phyloP scores from a whole-genome alignment of 2,797 vertebrate genomes.

The Mionectes olivaceus region DNA sequence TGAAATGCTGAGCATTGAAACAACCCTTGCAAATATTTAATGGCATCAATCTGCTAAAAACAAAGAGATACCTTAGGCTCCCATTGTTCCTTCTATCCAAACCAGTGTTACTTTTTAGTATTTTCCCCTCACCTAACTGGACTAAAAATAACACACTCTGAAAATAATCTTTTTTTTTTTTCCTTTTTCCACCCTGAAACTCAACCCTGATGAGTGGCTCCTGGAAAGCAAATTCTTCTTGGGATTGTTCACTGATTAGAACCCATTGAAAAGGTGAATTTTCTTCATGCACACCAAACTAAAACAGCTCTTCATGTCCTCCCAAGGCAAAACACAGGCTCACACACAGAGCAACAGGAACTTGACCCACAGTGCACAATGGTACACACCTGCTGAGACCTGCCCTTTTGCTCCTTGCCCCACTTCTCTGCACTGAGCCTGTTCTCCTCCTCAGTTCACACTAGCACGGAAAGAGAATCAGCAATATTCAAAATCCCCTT shows the following conservation, averaged over 20 bases:
- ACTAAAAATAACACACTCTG: neutral
- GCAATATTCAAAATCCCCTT: neutral
- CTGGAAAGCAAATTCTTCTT: neutral
- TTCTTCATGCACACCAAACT: neutral
- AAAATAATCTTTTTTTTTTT: neutral
- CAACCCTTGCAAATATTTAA: neutral
- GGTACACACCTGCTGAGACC: constrained; percentile 25
- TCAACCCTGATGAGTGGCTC: neutral
- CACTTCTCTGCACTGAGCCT: neutral
- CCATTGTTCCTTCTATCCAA: neutral
- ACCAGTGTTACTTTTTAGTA: neutral
- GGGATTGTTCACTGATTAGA: neutral
- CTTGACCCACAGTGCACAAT: neutral
- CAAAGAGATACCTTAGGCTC: neutral
- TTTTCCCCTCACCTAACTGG: neutral
- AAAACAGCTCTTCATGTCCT: neutral
- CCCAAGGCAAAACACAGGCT: neutral
- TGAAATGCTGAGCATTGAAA: neutral
- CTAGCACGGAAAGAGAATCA: neutral
- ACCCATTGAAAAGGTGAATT: neutral
- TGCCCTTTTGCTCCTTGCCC: neutral
- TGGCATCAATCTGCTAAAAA: neutral
- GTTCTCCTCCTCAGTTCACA: accelerated
- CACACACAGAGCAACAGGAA: neutral
- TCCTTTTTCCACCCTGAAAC: neutral